These are phyloP conservation scores for Paedocypris sp. DNA, from an alignment of 2,113 vertebrate species.

Conservation along the genomic window DNA sequence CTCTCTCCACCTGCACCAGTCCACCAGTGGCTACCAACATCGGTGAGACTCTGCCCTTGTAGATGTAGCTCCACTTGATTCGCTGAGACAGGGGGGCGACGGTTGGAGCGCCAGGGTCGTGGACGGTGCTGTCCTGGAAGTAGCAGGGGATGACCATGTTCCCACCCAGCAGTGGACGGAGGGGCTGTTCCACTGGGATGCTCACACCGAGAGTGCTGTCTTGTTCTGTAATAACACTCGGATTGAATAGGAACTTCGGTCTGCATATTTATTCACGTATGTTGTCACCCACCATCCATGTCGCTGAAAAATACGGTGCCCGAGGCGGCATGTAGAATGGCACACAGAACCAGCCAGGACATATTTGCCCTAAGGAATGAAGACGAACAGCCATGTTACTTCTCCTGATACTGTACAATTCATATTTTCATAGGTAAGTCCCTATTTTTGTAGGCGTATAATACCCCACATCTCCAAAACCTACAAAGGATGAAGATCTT, in stretches of 20 bases:
- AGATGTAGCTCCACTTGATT: conserved; percentile 86
- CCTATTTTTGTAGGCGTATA: too few relatives aligned
- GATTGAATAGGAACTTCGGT: too few relatives aligned
- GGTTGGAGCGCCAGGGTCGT: conserved; percentile 67
- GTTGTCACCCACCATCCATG: conserved; percentile 57
- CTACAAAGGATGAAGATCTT: too few relatives aligned
- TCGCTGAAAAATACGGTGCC: conserved; percentile 55
- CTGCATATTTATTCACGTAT: neutral
- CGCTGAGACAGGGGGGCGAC: conserved; percentile 66
- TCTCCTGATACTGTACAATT: too few relatives aligned
- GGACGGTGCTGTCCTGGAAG: conserved; percentile 75
- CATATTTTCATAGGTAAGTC: too few relatives aligned
- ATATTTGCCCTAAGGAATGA: conserved; percentile 73
- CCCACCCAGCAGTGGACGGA: conserved; percentile 71
- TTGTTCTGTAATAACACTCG: conserved; percentile 41
- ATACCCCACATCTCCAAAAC: too few relatives aligned
- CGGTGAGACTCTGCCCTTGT: conserved; percentile 65
- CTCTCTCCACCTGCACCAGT: conserved; percentile 62
- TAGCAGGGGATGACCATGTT: conserved; percentile 86
- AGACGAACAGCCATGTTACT: neutral
- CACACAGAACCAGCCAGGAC: conserved; percentile 78
- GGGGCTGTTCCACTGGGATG: conserved; percentile 73
- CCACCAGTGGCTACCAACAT: conserved; percentile 78
- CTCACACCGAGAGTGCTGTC: conserved; percentile 72
- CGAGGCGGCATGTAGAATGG: conserved; percentile 67